Conservation (phyloP, 2,888 invertebrate species). For the Plebejus melissa region DNA sequence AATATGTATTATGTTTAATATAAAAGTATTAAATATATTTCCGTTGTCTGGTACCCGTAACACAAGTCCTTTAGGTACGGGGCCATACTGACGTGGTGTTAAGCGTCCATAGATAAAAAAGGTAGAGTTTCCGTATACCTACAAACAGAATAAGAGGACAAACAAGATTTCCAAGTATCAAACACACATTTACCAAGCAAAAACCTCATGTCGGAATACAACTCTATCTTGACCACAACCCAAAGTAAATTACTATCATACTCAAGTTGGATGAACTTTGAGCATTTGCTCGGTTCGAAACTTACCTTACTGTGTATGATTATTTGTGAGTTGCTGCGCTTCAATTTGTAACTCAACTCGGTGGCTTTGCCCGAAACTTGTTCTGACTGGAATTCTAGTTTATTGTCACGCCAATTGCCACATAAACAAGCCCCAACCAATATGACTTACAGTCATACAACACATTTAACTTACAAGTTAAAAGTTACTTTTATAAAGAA, state of each 20-base stretch:
- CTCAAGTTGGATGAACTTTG: slow-evolving; percentile 53
- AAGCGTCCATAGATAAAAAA: too few relatives aligned
- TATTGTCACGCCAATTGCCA: slow-evolving; percentile 69
- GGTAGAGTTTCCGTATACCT: too few relatives aligned
- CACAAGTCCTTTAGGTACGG: too few relatives aligned
- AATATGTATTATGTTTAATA: too few relatives aligned
- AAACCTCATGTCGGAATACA: slow-evolving; percentile 32
- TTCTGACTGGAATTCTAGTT: slow-evolving; percentile 54
- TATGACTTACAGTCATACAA: neutral
- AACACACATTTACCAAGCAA: neutral
- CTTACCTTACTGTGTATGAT: slow-evolving; percentile 64
- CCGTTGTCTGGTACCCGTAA: too few relatives aligned
- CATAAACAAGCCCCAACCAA: slow-evolving; percentile 49
- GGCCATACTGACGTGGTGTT: too few relatives aligned
- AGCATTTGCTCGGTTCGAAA: slow-evolving; percentile 45
- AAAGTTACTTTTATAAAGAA: neutral
- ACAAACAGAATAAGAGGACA: neutral
- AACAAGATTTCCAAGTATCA: neutral
- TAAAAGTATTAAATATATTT: too few relatives aligned
- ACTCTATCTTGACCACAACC: slow-evolving; percentile 53
- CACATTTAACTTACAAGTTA: neutral
- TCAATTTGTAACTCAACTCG: slow-evolving; percentile 66
- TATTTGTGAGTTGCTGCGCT: slow-evolving; percentile 63
- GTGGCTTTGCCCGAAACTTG: slow-evolving; percentile 61
- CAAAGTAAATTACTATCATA: slow-evolving; percentile 58